Evolutionary conservation across 2,113 vertebrate genomes (phyloP).

Genomic region (Microtus ochrogaster): DNA sequence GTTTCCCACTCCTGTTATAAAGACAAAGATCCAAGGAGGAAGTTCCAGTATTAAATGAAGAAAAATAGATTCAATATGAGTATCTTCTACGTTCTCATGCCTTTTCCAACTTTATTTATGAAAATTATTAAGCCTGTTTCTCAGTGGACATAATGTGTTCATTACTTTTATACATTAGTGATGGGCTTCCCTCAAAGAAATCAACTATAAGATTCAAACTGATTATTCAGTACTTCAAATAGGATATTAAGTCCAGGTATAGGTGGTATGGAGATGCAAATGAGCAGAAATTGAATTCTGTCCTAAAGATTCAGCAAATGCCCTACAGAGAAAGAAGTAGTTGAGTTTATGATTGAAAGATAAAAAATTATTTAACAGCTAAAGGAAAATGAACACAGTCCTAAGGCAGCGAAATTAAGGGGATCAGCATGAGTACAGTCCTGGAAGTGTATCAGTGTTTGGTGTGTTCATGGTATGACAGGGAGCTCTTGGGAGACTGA

Average conservation of each 20-base stretch:
- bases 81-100: neutral
- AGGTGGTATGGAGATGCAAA: neutral
- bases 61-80: neutral
- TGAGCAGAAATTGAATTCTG: neutral
- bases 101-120: neutral
- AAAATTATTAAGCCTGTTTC: neutral
- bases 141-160: neutral
- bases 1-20: neutral
- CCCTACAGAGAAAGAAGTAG: neutral
- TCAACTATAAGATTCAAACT: neutral
- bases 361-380: conserved; percentile 1
- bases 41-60: neutral
- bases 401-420: neutral
- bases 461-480: neutral
- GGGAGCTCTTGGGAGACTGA: neutral
- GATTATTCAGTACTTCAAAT: conserved; percentile 4
- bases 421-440: neutral
- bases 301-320: conserved; percentile 29
- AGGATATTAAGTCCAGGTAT: neutral
- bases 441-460: neutral
- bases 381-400: neutral
- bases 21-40: neutral
- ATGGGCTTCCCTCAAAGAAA: neutral
- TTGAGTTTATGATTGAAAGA: neutral
- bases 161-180: conserved; percentile 36